Evolutionary conservation across 2,113 vertebrate genomes (phyloP).

Genomic region (Salvelinus sp.): DNA sequence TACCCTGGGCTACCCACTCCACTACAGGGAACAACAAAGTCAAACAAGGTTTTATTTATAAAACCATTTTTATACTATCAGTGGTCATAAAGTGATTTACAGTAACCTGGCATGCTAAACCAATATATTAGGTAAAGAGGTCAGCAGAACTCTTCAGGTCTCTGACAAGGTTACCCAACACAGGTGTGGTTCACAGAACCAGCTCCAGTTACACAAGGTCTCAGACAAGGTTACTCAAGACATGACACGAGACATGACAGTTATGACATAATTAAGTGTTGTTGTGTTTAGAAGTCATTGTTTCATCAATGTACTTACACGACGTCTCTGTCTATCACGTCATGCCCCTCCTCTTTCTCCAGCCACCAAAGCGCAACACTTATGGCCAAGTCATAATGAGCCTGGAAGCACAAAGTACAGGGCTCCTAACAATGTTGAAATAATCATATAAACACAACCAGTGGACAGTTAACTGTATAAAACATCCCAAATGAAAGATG

Average conservation of each 20-base stretch:
- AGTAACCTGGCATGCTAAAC: too few species aligned
- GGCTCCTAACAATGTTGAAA: neutral
- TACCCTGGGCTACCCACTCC: conserved; percentile 14
- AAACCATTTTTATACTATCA: too few species aligned
- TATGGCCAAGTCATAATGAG: conserved; percentile 83
- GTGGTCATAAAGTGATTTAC: too few species aligned
- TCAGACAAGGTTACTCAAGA: too few species aligned
- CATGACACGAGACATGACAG: too few species aligned
- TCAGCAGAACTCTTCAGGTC: neutral
- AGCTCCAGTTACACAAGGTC: too few species aligned
- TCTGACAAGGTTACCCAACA: neutral
- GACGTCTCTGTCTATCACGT: conserved; percentile 60
- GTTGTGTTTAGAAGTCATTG: neutral
- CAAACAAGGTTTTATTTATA: too few species aligned
- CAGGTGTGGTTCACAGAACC: too few species aligned
- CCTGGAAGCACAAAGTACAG: conserved; percentile 60
- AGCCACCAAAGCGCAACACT: conserved; percentile 79
- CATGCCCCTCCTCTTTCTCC: conserved; percentile 60
- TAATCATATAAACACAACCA: neutral
- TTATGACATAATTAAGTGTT: too few species aligned
- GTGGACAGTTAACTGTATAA: neutral
- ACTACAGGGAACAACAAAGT: conserved; percentile 17
- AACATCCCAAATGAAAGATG: neutral
- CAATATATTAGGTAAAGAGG: too few species aligned
- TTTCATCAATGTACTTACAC: conserved; percentile 63